Percentiles rank a stretch among this genome's conserved stretches.
These are phyloP conservation scores for Aculops lycopersici DNA, from an alignment of 1,140 invertebrate species.

Conservation along the genomic window DNA sequence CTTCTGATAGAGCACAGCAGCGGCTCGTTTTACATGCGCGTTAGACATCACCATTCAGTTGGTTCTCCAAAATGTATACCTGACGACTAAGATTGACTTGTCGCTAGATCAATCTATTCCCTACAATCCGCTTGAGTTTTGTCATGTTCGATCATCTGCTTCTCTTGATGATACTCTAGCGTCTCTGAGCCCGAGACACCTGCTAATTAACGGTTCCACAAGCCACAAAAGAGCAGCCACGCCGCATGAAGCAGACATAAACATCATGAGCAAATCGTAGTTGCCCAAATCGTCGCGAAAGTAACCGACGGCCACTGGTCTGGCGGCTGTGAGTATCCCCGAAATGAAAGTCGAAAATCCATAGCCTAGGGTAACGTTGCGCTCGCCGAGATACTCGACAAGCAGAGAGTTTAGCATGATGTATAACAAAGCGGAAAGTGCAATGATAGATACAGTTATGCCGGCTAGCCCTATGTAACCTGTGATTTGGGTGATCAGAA, in stretches of 20 bases:
- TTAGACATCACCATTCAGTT: too few relatives aligned
- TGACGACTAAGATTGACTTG: too few relatives aligned
- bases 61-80: too few relatives aligned
- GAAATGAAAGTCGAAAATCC: conserved; percentile 8
- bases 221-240: conserved; percentile 10
- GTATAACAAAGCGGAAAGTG: conserved; percentile 7
- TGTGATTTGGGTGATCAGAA: conserved; percentile 5
- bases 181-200: too few relatives aligned
- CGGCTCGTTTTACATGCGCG: too few relatives aligned
- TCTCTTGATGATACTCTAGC: too few relatives aligned
- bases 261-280: conserved; percentile 9
- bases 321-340: conserved; percentile 5
- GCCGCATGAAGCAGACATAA: conserved; percentile 5
- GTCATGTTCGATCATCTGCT: too few relatives aligned
- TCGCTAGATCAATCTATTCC: too few relatives aligned
- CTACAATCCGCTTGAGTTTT: too few relatives aligned
- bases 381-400: conserved; percentile 8
- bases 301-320: conserved; percentile 10
- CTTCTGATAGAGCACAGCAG: too few relatives aligned
- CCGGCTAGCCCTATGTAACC: background rate
- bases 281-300: conserved; percentile 9
- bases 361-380: conserved; percentile 8
- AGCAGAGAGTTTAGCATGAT: conserved; percentile 9
- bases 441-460: conserved; percentile 3
- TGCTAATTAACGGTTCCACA: conserved; percentile 9